These are phyloP conservation scores for Zaprionus bogoriensis DNA, from an alignment of 2,888 invertebrate genomes.

Conservation along the genomic window DNA sequence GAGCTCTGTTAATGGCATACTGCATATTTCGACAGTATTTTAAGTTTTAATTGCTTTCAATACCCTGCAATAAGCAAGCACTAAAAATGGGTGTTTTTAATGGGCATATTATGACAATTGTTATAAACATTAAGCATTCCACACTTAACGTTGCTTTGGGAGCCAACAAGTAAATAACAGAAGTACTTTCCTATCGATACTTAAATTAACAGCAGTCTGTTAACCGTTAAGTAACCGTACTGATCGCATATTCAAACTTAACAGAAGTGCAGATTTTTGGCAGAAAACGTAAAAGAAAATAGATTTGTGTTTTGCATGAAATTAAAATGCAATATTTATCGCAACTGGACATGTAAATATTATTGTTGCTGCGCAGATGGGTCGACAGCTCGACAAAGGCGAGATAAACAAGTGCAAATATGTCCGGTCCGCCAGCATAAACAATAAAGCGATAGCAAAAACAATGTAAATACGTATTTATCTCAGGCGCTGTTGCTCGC, in stretches of 20 bases:
- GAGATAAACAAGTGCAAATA: constrained; percentile 49
- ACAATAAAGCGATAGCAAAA: constrained; percentile 38
- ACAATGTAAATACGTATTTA: neutral
- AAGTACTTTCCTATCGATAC: too few species aligned
- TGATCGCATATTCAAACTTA: neutral
- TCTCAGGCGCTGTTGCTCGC: neutral
- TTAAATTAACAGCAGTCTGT: neutral
- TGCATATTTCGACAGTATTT: too few species aligned
- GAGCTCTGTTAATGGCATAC: neutral
- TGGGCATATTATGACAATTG: too few species aligned
- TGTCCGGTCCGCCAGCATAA: constrained; percentile 35
- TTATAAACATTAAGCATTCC: too few species aligned
- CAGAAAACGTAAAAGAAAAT: too few species aligned
- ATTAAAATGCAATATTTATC: constrained; percentile 21
- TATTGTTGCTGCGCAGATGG: constrained; percentile 48
- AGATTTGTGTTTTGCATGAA: too few species aligned
- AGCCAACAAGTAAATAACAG: too few species aligned
- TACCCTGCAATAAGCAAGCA: too few species aligned
- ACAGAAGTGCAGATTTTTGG: neutral
- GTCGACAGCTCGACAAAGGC: constrained; percentile 25
- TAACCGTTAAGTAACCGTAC: too few species aligned
- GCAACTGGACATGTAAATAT: constrained; percentile 53
- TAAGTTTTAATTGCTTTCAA: too few species aligned
- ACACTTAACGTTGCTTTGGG: too few species aligned
- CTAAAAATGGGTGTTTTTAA: too few species aligned